Percentiles rank a stretch among this genome's conserved stretches.
These are phyloP conservation scores for Gobionotothen gibberifrons DNA, from an alignment of 2,797 vertebrate genomes.

Conservation along the genomic window DNA sequence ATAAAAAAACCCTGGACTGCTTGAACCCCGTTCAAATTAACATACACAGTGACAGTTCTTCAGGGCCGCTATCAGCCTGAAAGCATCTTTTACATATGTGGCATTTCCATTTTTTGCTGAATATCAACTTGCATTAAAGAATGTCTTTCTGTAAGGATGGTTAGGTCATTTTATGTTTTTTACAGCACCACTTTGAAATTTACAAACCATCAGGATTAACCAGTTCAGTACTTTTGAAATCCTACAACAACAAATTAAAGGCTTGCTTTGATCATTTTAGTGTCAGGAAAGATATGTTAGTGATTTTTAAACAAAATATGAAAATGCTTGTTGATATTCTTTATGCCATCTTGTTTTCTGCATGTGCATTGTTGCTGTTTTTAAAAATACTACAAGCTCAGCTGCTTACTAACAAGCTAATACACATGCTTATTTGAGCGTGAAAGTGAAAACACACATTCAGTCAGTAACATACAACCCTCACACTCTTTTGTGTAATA, in stretches of 20 bases:
- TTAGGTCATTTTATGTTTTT: neutral
- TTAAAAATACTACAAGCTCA: neutral
- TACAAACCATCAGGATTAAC: neutral
- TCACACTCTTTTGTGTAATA: neutral
- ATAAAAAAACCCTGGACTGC: slow-evolving; percentile 16
- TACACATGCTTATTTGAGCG: slow-evolving; percentile 19
- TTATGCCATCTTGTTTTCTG: neutral
- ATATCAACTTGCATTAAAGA: slow-evolving; percentile 9
- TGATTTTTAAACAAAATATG: neutral
- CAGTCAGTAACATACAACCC: neutral
- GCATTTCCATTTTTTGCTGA: slow-evolving; percentile 25
- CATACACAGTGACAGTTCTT: slow-evolving; percentile 10
- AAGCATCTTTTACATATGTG: slow-evolving; percentile 1
- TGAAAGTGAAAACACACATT: slow-evolving; percentile 16
- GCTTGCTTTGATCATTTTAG: neutral
- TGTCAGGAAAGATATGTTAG: neutral
- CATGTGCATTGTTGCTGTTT: neutral
- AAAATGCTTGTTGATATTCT: neutral
- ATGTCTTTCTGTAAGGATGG: neutral
- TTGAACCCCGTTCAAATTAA: slow-evolving; percentile 29
- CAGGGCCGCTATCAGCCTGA: neutral
- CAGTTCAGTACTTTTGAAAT: neutral
- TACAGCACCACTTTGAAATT: neutral
- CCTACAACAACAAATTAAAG: neutral
- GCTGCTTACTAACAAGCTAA: slow-evolving; percentile 11